These are phyloP conservation scores for Drosophila truncata DNA, from an alignment of 1,140 invertebrate genomes.

Conservation along the genomic window DNA sequence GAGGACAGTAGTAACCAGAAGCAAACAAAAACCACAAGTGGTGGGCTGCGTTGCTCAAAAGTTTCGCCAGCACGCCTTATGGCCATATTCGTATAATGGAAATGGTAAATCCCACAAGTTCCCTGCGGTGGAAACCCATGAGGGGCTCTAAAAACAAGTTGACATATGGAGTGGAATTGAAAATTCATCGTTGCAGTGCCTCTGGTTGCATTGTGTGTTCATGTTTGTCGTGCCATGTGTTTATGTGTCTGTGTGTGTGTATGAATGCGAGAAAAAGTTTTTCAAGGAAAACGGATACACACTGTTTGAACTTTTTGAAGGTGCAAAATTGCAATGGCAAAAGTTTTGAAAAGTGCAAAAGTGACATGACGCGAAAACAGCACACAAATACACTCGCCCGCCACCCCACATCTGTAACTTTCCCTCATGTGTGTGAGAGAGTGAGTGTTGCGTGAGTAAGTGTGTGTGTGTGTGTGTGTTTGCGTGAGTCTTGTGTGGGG, in stretches of 20 bases:
- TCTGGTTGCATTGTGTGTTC: conserved; percentile 51
- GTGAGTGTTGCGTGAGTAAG: not conserved
- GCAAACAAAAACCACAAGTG: conserved; percentile 36
- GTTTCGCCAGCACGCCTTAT: conserved; percentile 1
- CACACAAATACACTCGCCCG: conserved; percentile 1
- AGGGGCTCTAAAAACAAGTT: conserved; percentile 1
- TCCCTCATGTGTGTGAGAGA: not conserved
- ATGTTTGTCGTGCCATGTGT: conserved; percentile 12
- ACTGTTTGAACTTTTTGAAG: conserved; percentile 73
- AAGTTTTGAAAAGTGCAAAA: conserved; percentile 44
- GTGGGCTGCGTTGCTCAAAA: conserved; percentile 17
- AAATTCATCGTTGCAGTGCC: conserved; percentile 55
- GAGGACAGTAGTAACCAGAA: not conserved
- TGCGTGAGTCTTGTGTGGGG: conserved; percentile 3
- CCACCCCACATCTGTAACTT: not conserved
- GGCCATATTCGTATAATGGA: conserved; percentile 3
- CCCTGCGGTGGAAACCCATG: not conserved
- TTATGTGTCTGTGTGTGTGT: conserved; percentile 30
- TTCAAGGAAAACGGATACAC: conserved; percentile 83
- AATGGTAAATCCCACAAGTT: conserved; percentile 37
- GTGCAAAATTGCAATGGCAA: conserved; percentile 64
- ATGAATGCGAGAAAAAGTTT: conserved; percentile 64
- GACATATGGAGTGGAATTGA: conserved; percentile 59
- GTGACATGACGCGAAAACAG: conserved; percentile 41
- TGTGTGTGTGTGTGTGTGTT: not conserved